Base-by-base conservation (phyloP, 2,888 invertebrate genomes). In the Mallateleia sp. region DNA sequence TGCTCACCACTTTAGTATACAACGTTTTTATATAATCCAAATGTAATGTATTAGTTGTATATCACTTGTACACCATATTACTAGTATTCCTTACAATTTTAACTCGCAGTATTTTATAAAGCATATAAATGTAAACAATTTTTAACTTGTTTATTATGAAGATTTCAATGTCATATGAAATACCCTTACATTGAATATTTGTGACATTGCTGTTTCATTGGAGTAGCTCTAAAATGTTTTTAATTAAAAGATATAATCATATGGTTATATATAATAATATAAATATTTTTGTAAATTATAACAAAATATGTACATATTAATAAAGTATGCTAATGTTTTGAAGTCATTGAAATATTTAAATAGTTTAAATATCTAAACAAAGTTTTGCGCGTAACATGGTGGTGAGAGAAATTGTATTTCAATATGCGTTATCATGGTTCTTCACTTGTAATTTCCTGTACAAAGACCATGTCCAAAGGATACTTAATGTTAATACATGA, bases 251-350 rank as follows among this genome's bases (percentile, higher is more conserved):
- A 69, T 82, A 77, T 82, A 82, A 69, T 82, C 62, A 50, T 62
- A 62, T 75, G 69, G 50, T 62, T 75, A 69, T 66, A 56, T 25
- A 67, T 74, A 80, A 67, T 64, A 14, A 64, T 38, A 42, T 18
- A 56, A 75, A 69, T 82, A 82, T 82, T 82, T 82, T 82, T 82
- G 69, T 82, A 82, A 69, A 77, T 62, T 77, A 82, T 34, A 52
- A 69, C 28, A 64, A 72, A 56, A 22, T 69, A 58, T 82, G 67
- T 82, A 82, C 22, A 82, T 82, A 82, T 54, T 60, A 75, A 75
- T 45, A 47, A 69, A 75, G 15, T 69, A 75, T 69, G 54, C 24
- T 47, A 75, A 67, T 77, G 67, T 82, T 75, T 82, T 69, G 62
- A 75, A 74, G 45, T 67, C 60, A 82, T 75, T 82, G 82, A 67